Evolutionary conservation across 1,140 invertebrate species (phyloP), one percentile per base, ranked within the genome.

Genomic region (Luehdorfia chinensis): DNA sequence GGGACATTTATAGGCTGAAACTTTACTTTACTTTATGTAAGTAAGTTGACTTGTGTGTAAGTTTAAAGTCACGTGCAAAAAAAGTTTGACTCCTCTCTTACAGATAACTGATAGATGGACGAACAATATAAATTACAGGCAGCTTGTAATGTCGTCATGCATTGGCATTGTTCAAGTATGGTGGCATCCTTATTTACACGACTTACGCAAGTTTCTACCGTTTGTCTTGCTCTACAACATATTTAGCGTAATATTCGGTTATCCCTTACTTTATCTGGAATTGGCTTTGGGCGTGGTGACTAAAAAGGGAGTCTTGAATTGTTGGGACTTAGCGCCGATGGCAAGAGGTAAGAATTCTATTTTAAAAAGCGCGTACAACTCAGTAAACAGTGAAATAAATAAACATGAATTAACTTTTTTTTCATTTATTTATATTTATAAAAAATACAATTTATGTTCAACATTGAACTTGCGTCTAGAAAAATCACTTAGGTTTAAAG

Each of bases 111-210:
- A 83, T 36, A 48, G 81, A 47, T 85, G 81, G 81, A 72, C 75
- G 2, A 75, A 85, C 59, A 83, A 80, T 48, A 85, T 85, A 50
- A 75, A 50, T 12, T 85, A 85, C 50, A 71, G 68, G 1, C 77
- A 85, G 25, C 56, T 85, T 1, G 77, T 85, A 0, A 46, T 78
- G 13, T 85, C 81, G 0, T 69, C 78, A 0, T 80, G 75, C 41
- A 70, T 85, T 21, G 68, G 81, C 0, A 73, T 85, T 5, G 23
- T 74, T 0, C 81, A 85, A 53, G n/a, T 84, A 0, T 84, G 77
- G 75, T 81, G 77, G 77, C 75, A 85, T 15, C 81, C 81, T 0
- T 85, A 85, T 41, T 11, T 85, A 1, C 60, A 81, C 27, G 77
- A 81, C 14, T 50, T 84, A 4, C 36, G 50, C 2, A 67, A 51